phyloP scores from a whole-genome alignment of 2,888 invertebrate species.

The Dolichopus griseipennis region DNA sequence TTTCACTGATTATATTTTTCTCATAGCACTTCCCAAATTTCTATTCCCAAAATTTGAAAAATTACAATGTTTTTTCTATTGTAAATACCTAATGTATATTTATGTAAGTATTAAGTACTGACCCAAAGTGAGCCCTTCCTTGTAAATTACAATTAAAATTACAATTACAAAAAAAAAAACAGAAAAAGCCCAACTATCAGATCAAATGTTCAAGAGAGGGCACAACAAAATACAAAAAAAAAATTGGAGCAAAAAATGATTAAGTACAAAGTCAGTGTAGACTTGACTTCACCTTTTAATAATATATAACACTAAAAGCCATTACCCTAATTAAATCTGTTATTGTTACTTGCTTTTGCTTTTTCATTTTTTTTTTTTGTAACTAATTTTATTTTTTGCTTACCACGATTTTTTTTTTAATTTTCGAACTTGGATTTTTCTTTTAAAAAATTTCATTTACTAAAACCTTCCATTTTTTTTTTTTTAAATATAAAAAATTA shows the following conservation, averaged over 20 bases:
- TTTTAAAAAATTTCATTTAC: no score
- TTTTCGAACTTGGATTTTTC: no score
- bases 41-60: no score
- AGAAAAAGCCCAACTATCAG: not conserved
- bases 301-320: not conserved
- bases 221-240: not conserved
- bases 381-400: not conserved
- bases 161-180: not conserved
- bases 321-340: slow-evolving; percentile 2
- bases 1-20: no score
- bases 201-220: not conserved
- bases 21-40: no score
- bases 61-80: no score
- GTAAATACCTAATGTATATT: not conserved
- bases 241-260: not conserved
- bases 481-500: no score
- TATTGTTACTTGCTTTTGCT: no score
- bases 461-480: no score
- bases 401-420: no score
- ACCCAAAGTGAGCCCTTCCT: not conserved
- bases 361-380: not conserved
- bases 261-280: slow-evolving; percentile 3
- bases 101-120: not conserved
- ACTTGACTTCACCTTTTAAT: slow-evolving; percentile 4
- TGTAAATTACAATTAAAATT: not conserved